Evolutionary conservation across 2,797 vertebrate genomes (phyloP), one percentile per base, ranked within the genome.

Genomic region (Crocodylus rhombifer): DNA sequence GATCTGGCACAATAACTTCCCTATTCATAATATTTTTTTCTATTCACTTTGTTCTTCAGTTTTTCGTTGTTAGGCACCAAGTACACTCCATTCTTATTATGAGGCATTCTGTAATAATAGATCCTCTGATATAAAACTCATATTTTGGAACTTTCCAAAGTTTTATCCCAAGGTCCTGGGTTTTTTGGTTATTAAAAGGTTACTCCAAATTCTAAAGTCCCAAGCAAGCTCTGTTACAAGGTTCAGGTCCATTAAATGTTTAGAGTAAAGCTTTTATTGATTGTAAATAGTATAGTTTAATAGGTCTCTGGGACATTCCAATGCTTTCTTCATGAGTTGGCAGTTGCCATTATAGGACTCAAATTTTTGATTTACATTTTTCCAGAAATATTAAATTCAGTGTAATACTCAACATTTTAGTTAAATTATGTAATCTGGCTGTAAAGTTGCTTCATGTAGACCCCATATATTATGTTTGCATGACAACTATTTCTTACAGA

Each of bases 401-500:
- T 93, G 90, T 80, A 77, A 86, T 80, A 56, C 87, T 96, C 92
- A 95, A 86, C 23, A 25, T 95, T 90, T 85, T 94, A 93, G 82
- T 86, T 92, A 63, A 97, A 94, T 77, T 82, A 33, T 87, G 91
- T 82, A 90, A 91, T 64, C 94, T 90, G 90, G 86, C 91, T 92
- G 93, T 82, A 90, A 93, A 93, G 80, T 92, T 65, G 85, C 71
- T 86, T 83, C 69, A 60, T 93, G 82, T 86, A 82, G 91, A 96
- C 92, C 80, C 0, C 0, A 94, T 0, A 20, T 95, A 82, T 67
- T 96, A 90, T 95, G 84, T 84, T 94, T 96, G 96, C 95, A 95
- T 96, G 96, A 26, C 93, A 95, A 78, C 77, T 94, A 86, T 55
- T 87, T 71, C 89, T 57, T 90, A 87, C 95, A 92, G 96, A 84